phyloP scores from a whole-genome alignment of 2,797 vertebrate genomes.

The Tiaroga cobitis region DNA sequence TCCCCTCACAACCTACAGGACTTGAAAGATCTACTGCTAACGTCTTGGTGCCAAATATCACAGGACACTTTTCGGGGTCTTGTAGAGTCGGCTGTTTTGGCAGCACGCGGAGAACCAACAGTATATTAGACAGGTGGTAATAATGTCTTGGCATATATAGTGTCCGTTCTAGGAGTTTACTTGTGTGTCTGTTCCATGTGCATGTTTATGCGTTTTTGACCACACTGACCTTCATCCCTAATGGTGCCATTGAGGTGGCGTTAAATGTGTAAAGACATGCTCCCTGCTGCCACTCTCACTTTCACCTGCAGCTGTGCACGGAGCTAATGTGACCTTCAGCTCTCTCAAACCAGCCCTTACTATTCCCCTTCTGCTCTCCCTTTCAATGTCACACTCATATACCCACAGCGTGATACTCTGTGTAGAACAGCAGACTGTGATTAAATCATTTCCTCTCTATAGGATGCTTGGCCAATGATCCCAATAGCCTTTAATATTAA shows the following conservation, averaged over 20 bases:
- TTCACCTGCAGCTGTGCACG: conserved; percentile 60
- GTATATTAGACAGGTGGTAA: not conserved
- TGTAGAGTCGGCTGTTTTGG: not conserved
- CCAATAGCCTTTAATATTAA: conserved; percentile 32
- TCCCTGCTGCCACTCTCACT: conserved; percentile 44
- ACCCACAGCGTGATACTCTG: conserved; percentile 14
- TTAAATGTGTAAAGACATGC: conserved; percentile 38
- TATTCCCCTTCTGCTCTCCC: conserved; percentile 37
- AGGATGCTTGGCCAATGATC: conserved; percentile 18
- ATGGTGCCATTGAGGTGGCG: conserved; percentile 15
- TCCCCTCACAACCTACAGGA: not conserved
- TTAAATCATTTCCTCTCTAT: conserved; percentile 43
- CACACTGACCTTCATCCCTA: conserved; percentile 29
- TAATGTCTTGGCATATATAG: not conserved
- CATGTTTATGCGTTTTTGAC: conserved; percentile 6
- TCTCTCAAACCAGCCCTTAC: conserved; percentile 28
- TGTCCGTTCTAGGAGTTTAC: not conserved
- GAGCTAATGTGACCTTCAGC: conserved; percentile 48
- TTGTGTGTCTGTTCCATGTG: conserved; percentile 1
- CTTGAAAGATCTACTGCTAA: not conserved
- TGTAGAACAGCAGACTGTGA: conserved; percentile 33
- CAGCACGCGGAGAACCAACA: not conserved
- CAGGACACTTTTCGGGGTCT: not conserved
- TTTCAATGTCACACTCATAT: conserved; percentile 38
- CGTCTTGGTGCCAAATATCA: not conserved